phyloP scores from a whole-genome alignment of 2,797 vertebrate species.

The Phaenicophaeus curvirostris region DNA sequence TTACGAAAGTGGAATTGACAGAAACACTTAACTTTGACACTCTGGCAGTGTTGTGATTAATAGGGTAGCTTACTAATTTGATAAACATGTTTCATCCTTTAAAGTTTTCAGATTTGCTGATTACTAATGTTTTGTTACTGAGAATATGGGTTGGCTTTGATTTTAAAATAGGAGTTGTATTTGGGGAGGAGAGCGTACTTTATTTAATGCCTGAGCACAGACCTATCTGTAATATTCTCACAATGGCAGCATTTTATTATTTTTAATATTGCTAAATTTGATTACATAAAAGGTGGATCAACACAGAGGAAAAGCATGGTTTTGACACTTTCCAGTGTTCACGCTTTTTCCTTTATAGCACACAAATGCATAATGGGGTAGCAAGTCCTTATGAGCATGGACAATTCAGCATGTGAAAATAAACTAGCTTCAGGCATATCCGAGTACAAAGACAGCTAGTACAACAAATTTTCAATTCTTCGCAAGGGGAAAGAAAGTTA shows the following conservation, averaged over 20 bases:
- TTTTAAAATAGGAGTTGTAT: neutral
- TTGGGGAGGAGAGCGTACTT: neutral
- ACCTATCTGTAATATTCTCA: neutral
- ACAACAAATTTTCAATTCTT: constrained; percentile 28
- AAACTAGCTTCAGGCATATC: constrained; percentile 34
- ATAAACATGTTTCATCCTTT: neutral
- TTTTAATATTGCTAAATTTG: neutral
- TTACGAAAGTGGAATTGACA: neutral
- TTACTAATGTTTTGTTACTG: neutral
- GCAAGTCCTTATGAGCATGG: neutral
- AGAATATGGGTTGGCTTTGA: neutral
- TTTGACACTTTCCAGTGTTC: neutral
- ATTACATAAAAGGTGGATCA: neutral
- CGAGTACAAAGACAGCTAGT: constrained; percentile 23
- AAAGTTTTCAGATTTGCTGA: neutral
- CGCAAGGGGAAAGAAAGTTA: neutral
- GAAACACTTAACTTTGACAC: neutral
- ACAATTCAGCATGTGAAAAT: constrained; percentile 52
- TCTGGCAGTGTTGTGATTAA: neutral
- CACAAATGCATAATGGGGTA: constrained; percentile 7
- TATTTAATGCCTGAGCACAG: neutral
- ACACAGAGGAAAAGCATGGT: neutral
- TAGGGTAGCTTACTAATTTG: neutral
- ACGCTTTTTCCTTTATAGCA: neutral
- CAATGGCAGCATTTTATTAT: neutral